Evolutionary conservation across 2,113 vertebrate genomes (phyloP), one percentile per base, ranked within the genome.

Genomic region (Hassar affinis): DNA sequence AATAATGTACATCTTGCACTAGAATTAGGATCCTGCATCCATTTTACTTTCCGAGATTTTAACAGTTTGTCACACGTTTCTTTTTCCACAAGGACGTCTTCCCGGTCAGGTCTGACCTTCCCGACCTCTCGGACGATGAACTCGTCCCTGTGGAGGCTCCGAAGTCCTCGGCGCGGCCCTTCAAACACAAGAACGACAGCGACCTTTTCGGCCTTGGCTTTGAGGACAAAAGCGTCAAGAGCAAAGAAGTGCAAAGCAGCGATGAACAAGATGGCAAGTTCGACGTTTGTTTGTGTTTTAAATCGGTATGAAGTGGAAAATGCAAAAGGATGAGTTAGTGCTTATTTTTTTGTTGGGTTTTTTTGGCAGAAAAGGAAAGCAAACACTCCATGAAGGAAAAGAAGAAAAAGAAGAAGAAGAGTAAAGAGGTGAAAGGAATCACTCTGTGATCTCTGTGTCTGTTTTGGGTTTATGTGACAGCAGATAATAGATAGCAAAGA

Each of bases 151-250:
- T 92, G 0, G 93, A 90, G 0, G 92, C 93, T 0, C 52, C 92
- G 79, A 96, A 93, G 87, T 89, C 95, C 57, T 81, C 91, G 0
- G 62, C 89, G 9, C 90, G 93, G 56, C 91, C 96, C 88, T 96
- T 98, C 86, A 96, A 95, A 85, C 88, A 88, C 86, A 95, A 96
- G 90, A 92, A 95, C 0, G 92, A 95, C 0, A 80, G 92, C 0
- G 97, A 99, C 84, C 95, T 99, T 84, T 99, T 99, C 1, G 97
- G 97, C 38, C 89, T 99, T 62, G 97, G 97, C 79, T 88, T 96
- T 77, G 94, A 93, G 30, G 95, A 96, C 57, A 86, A 94, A 0
- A 88, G 89, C 42, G 74, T 81, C 3, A 93, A 92, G 78, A 82
- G 84, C 77, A 94, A 91, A 83, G 96, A 96, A 42, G 38, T 6